Evolutionary conservation across 2,888 invertebrate species (phyloP), one percentile per base, ranked within the genome.

Genomic region (Pocota personata): DNA sequence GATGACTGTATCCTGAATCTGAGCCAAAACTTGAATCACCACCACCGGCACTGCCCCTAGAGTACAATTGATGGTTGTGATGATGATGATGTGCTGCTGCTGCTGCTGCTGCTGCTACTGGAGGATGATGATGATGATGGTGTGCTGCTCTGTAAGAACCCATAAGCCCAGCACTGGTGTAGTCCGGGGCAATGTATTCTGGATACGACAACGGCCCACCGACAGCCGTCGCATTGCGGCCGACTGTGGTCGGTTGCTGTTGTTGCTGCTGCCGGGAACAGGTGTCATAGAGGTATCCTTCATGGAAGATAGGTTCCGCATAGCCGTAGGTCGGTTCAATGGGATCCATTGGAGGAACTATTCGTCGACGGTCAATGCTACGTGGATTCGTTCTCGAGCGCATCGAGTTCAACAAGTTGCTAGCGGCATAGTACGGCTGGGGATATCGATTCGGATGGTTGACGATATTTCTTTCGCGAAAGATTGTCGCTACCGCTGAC

Each of bases 1-100:
- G 91, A 92, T 97, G 96, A 91, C 97, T 97, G 92, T 97, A 97
- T 8, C 97, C 97, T 55, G 97, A 97, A 92, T 97, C 97, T 7
- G 97, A 97, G 32, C 97, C 97, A 88, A 97, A 95, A 3, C 96
- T 96, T 4, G 96, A 96, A 89, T 96, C 96, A 7, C 91, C 91
- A 88, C 95, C 84, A 46, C 66, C 82, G 62, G 46, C 66, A 37
- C 82, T 86, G 46, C 77, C 86, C 52, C 82, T 82, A 14, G 86
- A 86, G 72, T 82, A 86, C 86, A 82, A 82, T 67, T 86, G 86
- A 77, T 82, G 86, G 24, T 62, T 82, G 67, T 86, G 82, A 71
- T 86, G 80, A 76, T 86, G 80, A 62, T 84, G 69, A 60, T 83
- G 78, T 35, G 69, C 50, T 72, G 71, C 58, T 75, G 82, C 27